A percentile compares a stretch with the other conserved stretches of the same genome.
Evolutionary conservation across 64 coral and sea anemone genomes (phyloP).

Genomic region (Catalaphyllia jardinei): DNA sequence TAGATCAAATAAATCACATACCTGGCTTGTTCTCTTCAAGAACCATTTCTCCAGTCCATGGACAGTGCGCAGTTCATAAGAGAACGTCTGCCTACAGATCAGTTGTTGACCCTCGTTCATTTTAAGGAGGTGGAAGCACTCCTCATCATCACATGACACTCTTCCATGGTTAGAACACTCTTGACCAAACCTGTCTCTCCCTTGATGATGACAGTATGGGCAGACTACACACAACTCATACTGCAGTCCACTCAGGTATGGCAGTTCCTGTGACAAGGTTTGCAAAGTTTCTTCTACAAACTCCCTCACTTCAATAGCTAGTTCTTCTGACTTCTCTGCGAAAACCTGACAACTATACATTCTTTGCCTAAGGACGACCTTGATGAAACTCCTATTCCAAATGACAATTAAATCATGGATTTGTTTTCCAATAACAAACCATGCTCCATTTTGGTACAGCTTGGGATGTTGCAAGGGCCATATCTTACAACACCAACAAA

Average conservation of each 20-base stretch:
- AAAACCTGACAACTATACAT: not conserved
- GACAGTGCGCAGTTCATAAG: not conserved
- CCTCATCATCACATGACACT: not conserved
- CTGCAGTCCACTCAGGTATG: not conserved
- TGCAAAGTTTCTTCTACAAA: not conserved
- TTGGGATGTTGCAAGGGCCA: not conserved
- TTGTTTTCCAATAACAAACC: constrained; percentile 27
- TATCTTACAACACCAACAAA: not conserved
- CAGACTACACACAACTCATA: not conserved
- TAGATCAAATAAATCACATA: not conserved
- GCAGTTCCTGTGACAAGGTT: not conserved
- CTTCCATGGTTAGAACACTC: not conserved
- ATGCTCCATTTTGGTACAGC: constrained; percentile 29
- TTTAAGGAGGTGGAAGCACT: not conserved
- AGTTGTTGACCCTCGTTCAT: not conserved
- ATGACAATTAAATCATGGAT: constrained; percentile 7
- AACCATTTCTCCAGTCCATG: not conserved
- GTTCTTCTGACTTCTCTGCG: not conserved
- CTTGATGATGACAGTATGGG: not conserved
- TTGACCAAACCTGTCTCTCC: not conserved
- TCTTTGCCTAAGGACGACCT: not conserved
- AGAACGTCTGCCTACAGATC: not conserved
- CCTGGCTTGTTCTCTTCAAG: not conserved
- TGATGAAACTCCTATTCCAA: constrained; percentile 3
- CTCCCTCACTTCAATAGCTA: not conserved